These are phyloP conservation scores for Lepidothrix coronata DNA, from an alignment of 2,113 vertebrate genomes.

Conservation along the genomic window DNA sequence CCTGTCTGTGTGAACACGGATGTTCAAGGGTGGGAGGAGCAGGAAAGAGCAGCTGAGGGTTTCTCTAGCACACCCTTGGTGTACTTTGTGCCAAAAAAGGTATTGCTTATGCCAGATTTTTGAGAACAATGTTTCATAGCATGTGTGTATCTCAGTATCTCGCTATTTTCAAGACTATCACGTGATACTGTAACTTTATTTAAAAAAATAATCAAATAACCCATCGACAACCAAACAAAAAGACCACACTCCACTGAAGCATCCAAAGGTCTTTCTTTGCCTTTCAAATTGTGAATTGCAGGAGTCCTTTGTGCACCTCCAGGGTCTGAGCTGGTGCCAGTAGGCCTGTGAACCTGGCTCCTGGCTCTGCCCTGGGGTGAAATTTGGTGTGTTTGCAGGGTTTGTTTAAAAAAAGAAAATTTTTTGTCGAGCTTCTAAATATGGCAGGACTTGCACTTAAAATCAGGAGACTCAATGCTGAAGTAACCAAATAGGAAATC, in stretches of 20 bases:
- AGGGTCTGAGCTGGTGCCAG: not conserved
- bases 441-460: not conserved
- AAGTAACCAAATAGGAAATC: not conserved
- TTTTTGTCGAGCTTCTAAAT: not conserved
- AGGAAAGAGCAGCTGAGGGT: not conserved
- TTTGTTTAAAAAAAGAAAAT: not conserved
- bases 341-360: not conserved
- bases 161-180: not conserved
- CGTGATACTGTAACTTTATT: not conserved
- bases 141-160: not conserved
- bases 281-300: not conserved
- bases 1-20: accelerated
- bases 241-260: not conserved
- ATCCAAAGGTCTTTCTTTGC: not conserved
- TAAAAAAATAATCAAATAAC: not conserved
- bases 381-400: not conserved
- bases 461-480: not conserved
- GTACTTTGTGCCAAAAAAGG: not conserved
- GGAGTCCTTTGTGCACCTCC: not conserved
- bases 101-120: not conserved
- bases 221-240: not conserved
- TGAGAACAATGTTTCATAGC: not conserved
- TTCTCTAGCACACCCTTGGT: not conserved
- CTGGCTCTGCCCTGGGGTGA: not conserved
- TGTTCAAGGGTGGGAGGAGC: not conserved